These are phyloP conservation scores for Tolypeutes matacus DNA, from an alignment of 2,797 vertebrate species.

Conservation along the genomic window DNA sequence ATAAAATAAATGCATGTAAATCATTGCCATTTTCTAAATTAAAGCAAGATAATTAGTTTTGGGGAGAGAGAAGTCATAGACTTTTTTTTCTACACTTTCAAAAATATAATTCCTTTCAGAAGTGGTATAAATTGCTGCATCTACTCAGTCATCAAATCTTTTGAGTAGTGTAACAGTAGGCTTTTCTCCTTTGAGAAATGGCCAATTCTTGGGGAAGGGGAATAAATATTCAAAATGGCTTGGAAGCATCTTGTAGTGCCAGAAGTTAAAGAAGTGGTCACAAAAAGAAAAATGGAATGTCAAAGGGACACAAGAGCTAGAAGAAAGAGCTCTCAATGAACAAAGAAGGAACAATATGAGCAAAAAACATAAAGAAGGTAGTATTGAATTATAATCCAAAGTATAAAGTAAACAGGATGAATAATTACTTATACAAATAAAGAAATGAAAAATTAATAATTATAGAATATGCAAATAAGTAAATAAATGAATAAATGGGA, in stretches of 20 bases:
- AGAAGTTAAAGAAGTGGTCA: neutral
- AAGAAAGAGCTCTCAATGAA: neutral
- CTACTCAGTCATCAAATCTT: neutral
- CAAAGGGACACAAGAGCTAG: neutral
- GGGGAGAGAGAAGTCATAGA: neutral
- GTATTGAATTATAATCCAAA: too few species aligned
- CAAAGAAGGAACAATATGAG: neutral
- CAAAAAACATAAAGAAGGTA: neutral
- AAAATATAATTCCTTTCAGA: constrained; percentile 52
- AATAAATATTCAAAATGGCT: neutral
- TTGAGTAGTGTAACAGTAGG: neutral
- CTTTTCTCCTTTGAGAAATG: neutral
- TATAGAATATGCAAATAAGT: neutral
- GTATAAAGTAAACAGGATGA: neutral
- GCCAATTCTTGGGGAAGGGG: neutral
- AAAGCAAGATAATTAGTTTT: neutral
- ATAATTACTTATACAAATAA: neutral
- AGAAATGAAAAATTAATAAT: neutral
- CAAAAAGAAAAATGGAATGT: neutral
- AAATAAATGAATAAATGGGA: neutral
- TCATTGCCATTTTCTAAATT: neutral
- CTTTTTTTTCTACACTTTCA: neutral
- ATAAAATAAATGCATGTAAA: constrained; percentile 32
- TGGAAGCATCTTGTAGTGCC: neutral
- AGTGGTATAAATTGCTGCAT: neutral